phyloP scores from a whole-genome alignment of 2,113 vertebrate genomes.

The Chitala chitala region DNA sequence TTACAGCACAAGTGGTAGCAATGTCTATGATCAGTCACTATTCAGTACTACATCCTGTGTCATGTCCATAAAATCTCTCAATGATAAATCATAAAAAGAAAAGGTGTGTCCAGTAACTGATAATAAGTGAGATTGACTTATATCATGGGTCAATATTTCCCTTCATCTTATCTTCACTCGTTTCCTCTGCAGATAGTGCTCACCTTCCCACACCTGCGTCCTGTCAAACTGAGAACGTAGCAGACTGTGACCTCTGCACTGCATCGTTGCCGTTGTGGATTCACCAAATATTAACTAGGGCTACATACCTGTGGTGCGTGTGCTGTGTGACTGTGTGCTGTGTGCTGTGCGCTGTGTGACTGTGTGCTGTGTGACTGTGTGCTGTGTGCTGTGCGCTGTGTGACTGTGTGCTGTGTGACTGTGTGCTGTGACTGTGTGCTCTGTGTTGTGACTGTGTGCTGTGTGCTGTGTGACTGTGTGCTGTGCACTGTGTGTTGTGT shows the following conservation, averaged over 20 bases:
- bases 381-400: too few relatives aligned
- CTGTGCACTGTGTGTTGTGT: too few relatives aligned
- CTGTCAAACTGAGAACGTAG: not conserved
- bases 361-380: not conserved
- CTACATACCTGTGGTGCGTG: not conserved
- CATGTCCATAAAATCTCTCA: not conserved
- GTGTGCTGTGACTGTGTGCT: too few relatives aligned
- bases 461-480: too few relatives aligned
- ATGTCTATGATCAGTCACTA: not conserved
- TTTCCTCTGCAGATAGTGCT: slow-evolving; percentile 16
- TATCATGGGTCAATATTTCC: slow-evolving; percentile 13
- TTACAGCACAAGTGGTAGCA: too few relatives aligned
- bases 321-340: not conserved
- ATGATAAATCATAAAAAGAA: not conserved
- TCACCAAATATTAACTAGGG: not conserved
- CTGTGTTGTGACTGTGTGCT: too few relatives aligned
- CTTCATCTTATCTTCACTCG: slow-evolving; percentile 17
- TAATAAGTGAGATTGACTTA: not conserved
- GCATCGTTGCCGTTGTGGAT: not conserved
- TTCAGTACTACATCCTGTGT: not conserved
- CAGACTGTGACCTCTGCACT: not conserved
- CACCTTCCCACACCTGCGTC: slow-evolving; percentile 4
- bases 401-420: too few relatives aligned
- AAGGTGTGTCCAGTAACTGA: slow-evolving; percentile 19
- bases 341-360: not conserved